Evolutionary conservation across 2,888 invertebrate genomes (phyloP), one percentile per base, ranked within the genome.

Genomic region (Andrena haemorrhoa): DNA sequence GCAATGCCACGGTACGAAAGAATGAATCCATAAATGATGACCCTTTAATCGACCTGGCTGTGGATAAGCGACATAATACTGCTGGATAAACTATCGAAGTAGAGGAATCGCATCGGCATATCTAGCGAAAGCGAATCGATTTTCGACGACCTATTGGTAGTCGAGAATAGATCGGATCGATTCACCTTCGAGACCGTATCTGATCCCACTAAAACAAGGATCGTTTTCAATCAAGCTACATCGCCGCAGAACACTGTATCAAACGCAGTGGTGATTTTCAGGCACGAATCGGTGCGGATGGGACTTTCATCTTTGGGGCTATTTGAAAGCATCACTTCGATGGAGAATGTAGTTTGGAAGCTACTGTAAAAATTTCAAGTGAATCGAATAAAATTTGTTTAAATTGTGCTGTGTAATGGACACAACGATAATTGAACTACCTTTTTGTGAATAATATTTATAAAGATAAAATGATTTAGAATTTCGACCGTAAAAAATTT

Each of bases 71-170:
- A 78, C 68, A 77, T 76, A 82, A 80, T 41, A 74, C 53, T 64
- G 60, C 35, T 51, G 65, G 80, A 84, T 83, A 74, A 81, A 73
- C 79, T 66, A 64, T 72, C 75, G 72, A 81, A 79, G 86, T 70
- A 29, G 47, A 56, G 31, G 58, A 65, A 33, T 16, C 41, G 49
- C 53, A 78, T 66, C 31, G 56, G 2, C 26, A 20, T 20, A 31
- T 6, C 7, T 58, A 12, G 2, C n/a, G 58, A 66, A 73, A 73
- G 20, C 2, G 7, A 7, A 51, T 51, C 69, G 74, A 70, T 66
- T 70, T 35, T 65, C 68, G 33, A 56, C 35, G 65, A 66, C 58
- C 69, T 65, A 78, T 74, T 23, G 65, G 5, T 26, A 12, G 69
- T 69, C 51, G 68, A 31, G 31, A 12, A 23, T 16, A 56, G 51